A percentile compares a stretch with the other conserved stretches of the same genome.
These are phyloP conservation scores for Condylostylus longicornis DNA, from an alignment of 1,140 invertebrate genomes.

Conservation along the genomic window DNA sequence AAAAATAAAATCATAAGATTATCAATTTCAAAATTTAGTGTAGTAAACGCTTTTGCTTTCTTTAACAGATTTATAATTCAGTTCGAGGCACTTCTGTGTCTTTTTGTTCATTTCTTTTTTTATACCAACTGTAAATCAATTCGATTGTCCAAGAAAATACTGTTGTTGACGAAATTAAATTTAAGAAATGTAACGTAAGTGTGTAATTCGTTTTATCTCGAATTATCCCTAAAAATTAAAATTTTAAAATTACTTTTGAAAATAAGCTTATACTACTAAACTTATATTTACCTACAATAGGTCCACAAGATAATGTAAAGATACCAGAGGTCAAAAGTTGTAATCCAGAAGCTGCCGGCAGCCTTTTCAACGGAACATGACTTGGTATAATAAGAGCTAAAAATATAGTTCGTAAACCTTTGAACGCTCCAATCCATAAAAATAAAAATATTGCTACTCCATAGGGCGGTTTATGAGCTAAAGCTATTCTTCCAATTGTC, in stretches of 20 bases:
- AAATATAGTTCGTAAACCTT: constrained; percentile 48
- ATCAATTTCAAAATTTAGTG: no score
- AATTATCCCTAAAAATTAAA: constrained; percentile 14
- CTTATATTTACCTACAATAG: constrained; percentile 37
- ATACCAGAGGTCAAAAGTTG: constrained; percentile 44
- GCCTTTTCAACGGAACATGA: constrained; percentile 43
- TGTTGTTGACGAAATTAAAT: no score
- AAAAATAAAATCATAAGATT: no score
- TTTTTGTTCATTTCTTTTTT: no score
- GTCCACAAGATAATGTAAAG: constrained; percentile 38
- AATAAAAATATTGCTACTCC: constrained; percentile 34
- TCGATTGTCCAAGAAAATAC: no score
- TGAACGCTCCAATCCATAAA: constrained; percentile 44
- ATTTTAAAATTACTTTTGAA: not conserved
- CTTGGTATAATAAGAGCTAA: constrained; percentile 48
- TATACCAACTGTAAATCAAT: no score
- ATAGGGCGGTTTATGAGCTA: constrained; percentile 35
- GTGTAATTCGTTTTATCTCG: constrained; percentile 17
- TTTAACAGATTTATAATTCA: no score
- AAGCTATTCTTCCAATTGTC: constrained; percentile 42
- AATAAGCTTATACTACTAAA: not conserved
- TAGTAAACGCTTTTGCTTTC: no score
- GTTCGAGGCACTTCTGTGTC: no score
- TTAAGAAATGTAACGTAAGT: constrained; percentile 21
- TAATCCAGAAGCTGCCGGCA: constrained; percentile 45